phyloP scores from a whole-genome alignment of 2,113 vertebrate genomes.

The Podarcis cretensis region DNA sequence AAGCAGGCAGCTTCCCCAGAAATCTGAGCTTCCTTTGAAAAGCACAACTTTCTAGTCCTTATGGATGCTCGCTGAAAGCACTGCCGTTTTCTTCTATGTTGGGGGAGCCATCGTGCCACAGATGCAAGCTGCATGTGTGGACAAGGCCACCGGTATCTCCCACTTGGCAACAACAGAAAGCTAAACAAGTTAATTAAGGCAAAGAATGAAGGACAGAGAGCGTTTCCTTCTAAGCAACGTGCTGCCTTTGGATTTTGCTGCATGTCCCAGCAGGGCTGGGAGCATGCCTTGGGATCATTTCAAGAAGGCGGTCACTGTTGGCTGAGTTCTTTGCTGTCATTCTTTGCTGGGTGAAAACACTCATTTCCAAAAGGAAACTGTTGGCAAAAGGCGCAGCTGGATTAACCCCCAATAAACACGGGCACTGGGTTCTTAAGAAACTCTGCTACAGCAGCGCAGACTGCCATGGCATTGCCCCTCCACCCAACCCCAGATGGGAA shows the following conservation, averaged over 20 bases:
- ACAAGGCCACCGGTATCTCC: background rate
- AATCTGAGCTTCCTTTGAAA: background rate
- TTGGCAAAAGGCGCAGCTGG: background rate
- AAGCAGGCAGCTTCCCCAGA: background rate
- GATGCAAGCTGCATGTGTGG: background rate
- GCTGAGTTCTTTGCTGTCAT: background rate
- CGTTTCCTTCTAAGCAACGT: background rate
- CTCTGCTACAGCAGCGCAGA: too few species aligned
- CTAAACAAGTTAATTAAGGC: background rate
- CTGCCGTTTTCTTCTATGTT: background rate
- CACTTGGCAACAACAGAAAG: background rate
- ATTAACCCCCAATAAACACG: background rate
- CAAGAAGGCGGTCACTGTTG: background rate
- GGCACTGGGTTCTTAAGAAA: too few species aligned
- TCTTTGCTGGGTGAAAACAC: background rate
- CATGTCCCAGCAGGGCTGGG: background rate
- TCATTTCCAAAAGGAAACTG: background rate
- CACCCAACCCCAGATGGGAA: too few species aligned
- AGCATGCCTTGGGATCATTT: background rate
- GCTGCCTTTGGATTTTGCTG: fast-evolving
- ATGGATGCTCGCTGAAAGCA: background rate
- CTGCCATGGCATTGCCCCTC: background rate
- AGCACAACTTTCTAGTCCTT: background rate
- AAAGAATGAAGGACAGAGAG: background rate
- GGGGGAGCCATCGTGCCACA: too few species aligned